phyloP scores from a whole-genome alignment of 2,113 vertebrate species.

The Neofelis nebulosa region DNA sequence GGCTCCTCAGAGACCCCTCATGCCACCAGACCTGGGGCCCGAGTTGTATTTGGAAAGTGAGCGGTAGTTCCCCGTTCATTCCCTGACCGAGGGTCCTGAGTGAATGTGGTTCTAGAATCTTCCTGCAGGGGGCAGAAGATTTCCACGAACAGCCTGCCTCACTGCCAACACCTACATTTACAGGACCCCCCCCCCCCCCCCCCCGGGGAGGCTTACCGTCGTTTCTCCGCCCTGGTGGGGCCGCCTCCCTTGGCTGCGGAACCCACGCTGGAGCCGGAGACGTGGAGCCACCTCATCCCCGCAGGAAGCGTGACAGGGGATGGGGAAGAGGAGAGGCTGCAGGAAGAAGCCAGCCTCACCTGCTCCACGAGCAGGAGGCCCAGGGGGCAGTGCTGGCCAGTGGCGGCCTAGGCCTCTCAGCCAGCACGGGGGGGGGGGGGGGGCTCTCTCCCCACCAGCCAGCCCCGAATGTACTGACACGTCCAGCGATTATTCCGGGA shows the following conservation, averaged over 20 bases:
- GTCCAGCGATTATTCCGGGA: neutral
- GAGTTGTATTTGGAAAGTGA: neutral
- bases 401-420: neutral
- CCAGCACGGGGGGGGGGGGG: neutral
- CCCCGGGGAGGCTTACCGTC: fast-evolving
- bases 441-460: neutral
- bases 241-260: fast-evolving
- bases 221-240: fast-evolving
- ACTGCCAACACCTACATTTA: fast-evolving
- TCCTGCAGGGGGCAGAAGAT: conserved; percentile 66
- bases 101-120: neutral
- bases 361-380: neutral
- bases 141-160: neutral
- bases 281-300: neutral
- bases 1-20: neutral
- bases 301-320: neutral
- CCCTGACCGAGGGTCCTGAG: neutral
- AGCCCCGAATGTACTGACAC: neutral
- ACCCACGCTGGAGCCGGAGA: fast-evolving
- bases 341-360: neutral
- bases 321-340: neutral
- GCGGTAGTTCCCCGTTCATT: fast-evolving
- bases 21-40: neutral
- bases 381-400: fast-evolving
- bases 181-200: too few relatives aligned